These are phyloP conservation scores for Diogma glabrata DNA, from an alignment of 2,888 invertebrate genomes.

Conservation along the genomic window DNA sequence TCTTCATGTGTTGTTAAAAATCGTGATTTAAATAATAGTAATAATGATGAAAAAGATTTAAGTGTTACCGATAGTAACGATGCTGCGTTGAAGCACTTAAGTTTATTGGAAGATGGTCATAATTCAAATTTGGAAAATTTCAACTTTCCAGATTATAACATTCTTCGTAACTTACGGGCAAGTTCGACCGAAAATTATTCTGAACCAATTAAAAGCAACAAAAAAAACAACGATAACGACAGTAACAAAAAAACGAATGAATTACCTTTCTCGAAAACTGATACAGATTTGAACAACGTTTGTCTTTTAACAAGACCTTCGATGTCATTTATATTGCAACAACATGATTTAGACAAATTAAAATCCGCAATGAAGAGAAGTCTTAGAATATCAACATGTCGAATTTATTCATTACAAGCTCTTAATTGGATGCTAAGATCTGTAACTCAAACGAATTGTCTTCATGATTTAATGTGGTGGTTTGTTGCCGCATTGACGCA, in stretches of 20 bases:
- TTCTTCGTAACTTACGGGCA: background rate
- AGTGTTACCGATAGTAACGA: constrained; percentile 24
- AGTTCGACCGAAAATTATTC: constrained; percentile 6
- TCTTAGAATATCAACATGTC: constrained; percentile 62
- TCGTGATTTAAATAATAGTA: constrained; percentile 24
- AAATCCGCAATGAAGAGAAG: constrained; percentile 82
- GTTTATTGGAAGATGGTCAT: background rate
- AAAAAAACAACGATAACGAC: background rate
- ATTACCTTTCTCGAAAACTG: constrained; percentile 11
- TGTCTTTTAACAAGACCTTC: constrained; percentile 52
- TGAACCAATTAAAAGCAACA: background rate
- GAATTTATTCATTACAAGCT: constrained; percentile 85
- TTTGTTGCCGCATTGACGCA: constrained; percentile 73
- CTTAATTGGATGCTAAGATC: constrained; percentile 90
- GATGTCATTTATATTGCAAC: constrained; percentile 72
- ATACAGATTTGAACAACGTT: constrained; percentile 25
- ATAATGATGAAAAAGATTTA: background rate
- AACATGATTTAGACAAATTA: constrained; percentile 73
- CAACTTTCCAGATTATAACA: constrained; percentile 2
- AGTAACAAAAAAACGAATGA: background rate
- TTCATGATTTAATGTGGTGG: constrained; percentile 96
- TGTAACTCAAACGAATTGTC: constrained; percentile 79
- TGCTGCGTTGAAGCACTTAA: background rate
- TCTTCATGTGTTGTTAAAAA: constrained; percentile 27
- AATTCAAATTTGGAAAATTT: constrained; percentile 5